Conservation (phyloP, 2,888 invertebrate genomes). For the Pandemis heparana region DNA sequence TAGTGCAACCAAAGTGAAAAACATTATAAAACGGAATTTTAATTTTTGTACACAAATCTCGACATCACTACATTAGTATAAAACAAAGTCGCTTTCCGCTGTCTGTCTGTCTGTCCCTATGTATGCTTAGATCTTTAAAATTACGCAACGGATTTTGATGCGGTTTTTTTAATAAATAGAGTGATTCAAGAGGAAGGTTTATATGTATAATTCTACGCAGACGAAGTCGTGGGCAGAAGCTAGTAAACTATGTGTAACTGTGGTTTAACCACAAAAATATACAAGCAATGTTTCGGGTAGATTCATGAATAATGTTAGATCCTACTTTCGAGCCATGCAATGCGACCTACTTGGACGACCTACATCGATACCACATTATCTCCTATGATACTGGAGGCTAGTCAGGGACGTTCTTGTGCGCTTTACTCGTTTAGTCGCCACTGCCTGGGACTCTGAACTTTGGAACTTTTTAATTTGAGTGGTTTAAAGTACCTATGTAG, state of each 20-base stretch:
- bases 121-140: no score
- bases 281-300: neutral
- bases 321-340: constrained; percentile 8
- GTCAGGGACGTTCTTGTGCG: neutral
- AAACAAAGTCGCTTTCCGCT: no score
- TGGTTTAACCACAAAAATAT: neutral
- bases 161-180: no score
- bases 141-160: no score
- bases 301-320: neutral
- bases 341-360: constrained; percentile 65
- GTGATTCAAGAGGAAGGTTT: no score
- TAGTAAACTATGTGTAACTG: no score
- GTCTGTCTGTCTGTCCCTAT: no score
- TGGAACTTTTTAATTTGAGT: neutral
- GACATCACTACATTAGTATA: no score
- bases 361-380: constrained; percentile 69
- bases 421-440: neutral
- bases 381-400: constrained; percentile 46
- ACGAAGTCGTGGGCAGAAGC: no score
- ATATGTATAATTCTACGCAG: no score
- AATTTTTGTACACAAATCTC: neutral
- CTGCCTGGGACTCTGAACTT: neutral
- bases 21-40: neutral
- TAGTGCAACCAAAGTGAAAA: neutral
- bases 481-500: neutral